Conservation (phyloP, 2,888 invertebrate genomes). For the Salpingus planirostris region DNA sequence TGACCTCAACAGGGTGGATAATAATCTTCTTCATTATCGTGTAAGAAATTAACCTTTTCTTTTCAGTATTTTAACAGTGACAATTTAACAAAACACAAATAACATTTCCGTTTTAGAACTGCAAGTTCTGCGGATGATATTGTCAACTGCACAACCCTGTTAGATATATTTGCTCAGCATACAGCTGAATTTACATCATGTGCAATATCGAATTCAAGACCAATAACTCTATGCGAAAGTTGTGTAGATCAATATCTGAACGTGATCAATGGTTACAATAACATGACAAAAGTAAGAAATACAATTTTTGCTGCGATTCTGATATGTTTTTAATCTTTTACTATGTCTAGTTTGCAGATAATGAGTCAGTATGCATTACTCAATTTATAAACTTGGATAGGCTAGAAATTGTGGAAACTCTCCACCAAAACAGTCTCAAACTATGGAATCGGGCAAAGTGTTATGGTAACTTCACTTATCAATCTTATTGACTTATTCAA, state of each 20-base stretch:
- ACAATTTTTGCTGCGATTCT: constrained; percentile 3
- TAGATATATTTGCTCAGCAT: no score
- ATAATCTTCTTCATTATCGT: no score
- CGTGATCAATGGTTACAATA: constrained; percentile 45
- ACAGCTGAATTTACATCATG: constrained; percentile 55
- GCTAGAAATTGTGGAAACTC: constrained; percentile 50
- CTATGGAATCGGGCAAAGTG: constrained; percentile 57
- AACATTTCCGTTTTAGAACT: no score
- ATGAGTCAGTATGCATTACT: constrained; percentile 50
- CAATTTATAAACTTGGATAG: constrained; percentile 53
- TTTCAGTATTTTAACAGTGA: no score
- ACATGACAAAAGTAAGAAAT: constrained; percentile 39
- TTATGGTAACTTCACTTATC: constrained; percentile 42
- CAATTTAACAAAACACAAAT: no score
- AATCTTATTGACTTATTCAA: neutral
- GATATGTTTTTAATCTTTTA: no score
- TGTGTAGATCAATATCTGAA: constrained; percentile 49
- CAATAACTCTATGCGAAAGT: constrained; percentile 52
- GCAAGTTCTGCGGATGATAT: no score
- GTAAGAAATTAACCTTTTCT: no score
- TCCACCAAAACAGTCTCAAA: constrained; percentile 46
- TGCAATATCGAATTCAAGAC: constrained; percentile 51
- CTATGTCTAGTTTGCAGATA: constrained; percentile 36
- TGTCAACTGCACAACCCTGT: no score
- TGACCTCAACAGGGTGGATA: no score